These are phyloP conservation scores for Dendroctonus valens DNA, from an alignment of 1,140 invertebrate species.

Conservation along the genomic window DNA sequence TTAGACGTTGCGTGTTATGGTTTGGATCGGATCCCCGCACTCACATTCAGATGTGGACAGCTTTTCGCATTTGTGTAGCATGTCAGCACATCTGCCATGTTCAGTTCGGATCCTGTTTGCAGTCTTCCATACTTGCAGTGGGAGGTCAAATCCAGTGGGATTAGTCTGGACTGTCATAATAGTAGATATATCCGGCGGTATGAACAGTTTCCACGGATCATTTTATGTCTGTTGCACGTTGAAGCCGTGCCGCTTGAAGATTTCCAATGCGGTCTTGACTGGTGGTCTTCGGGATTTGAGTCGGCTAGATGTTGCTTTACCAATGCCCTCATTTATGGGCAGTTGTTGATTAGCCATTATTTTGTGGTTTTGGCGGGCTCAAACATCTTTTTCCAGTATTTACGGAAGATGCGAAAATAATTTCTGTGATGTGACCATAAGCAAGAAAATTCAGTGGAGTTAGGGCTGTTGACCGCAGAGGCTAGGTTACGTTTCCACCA, in stretches of 20 bases:
- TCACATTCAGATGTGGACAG: neutral
- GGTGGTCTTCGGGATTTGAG: neutral
- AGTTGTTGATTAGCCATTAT: neutral
- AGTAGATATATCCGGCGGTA: neutral
- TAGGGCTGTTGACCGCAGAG: too few relatives aligned
- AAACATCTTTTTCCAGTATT: too few relatives aligned
- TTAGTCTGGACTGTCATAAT: neutral
- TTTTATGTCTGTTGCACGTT: neutral
- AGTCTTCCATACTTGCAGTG: neutral
- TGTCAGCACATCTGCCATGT: neutral
- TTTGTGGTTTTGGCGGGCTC: too few relatives aligned
- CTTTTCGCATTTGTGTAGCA: neutral
- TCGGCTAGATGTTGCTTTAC: neutral
- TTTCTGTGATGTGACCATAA: too few relatives aligned
- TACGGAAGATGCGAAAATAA: too few relatives aligned
- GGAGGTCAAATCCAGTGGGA: neutral
- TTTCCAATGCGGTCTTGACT: neutral
- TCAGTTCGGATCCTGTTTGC: neutral
- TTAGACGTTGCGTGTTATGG: too few relatives aligned
- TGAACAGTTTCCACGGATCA: neutral
- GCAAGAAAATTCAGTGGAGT: too few relatives aligned
- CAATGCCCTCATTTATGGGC: neutral
- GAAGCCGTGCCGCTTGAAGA: neutral
- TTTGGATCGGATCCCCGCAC: neutral
- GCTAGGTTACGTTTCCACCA: too few relatives aligned